Conservation (phyloP, 2,797 vertebrate species). For the Crossoptilon crossoptilon region DNA sequence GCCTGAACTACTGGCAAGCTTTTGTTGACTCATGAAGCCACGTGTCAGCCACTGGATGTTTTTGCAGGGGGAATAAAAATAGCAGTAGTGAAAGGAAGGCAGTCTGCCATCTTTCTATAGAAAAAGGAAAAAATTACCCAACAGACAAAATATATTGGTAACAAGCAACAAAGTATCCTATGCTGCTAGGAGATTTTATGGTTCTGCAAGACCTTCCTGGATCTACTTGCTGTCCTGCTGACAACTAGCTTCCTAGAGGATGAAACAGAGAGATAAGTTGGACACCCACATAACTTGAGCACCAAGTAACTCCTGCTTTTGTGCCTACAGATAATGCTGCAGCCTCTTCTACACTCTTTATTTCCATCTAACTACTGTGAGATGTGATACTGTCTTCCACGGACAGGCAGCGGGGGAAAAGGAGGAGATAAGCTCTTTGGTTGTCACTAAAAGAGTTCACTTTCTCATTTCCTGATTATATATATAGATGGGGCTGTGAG, state of each 20-base stretch:
- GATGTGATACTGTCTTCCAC: background rate
- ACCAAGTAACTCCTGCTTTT: accelerated
- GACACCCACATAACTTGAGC: accelerated
- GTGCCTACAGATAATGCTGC: background rate
- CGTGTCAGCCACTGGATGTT: background rate
- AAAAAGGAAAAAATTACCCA: background rate
- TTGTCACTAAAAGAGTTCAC: background rate
- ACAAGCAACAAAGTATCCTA: background rate
- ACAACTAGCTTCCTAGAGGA: accelerated
- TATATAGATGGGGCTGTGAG: too few species aligned
- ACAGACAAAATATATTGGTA: background rate
- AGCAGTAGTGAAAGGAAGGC: background rate
- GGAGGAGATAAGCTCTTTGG: background rate
- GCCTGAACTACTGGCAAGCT: background rate
- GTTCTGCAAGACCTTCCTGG: background rate
- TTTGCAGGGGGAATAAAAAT: background rate
- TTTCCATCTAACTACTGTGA: background rate
- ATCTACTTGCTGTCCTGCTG: background rate
- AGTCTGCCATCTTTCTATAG: background rate
- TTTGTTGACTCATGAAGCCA: background rate
- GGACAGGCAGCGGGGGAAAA: background rate
- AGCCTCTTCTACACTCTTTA: background rate
- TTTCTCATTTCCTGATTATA: background rate
- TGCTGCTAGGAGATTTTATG: background rate
- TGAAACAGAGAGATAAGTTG: accelerated